A percentile compares a stretch with the other conserved stretches of the same genome.
These are phyloP conservation scores for Heterodera schachtii DNA, from an alignment of 1,140 invertebrate genomes.

Conservation along the genomic window DNA sequence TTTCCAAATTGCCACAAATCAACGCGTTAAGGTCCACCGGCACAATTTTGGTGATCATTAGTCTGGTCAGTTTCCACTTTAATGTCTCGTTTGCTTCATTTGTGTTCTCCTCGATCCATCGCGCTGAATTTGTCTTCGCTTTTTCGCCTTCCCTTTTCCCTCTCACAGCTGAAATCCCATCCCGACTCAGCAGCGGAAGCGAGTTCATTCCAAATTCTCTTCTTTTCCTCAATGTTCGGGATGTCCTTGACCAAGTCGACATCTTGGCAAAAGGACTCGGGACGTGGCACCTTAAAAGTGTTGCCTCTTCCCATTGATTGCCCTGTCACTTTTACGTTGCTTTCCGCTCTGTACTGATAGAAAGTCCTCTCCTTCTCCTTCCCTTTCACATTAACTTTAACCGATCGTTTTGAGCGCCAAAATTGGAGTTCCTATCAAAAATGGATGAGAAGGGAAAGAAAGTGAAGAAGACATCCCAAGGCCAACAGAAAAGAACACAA, in stretches of 20 bases:
- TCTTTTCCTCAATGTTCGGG: constrained; percentile 34
- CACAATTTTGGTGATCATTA: too few species aligned
- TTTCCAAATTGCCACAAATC: too few species aligned
- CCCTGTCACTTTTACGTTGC: constrained; percentile 59
- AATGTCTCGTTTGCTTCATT: too few species aligned
- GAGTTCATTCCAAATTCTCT: constrained; percentile 46
- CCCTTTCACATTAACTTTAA: constrained; percentile 50
- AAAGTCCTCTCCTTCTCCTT: constrained; percentile 32
- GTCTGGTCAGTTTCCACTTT: too few species aligned
- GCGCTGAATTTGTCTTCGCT: too few species aligned
- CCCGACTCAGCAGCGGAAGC: constrained; percentile 67
- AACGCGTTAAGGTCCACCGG: too few species aligned
- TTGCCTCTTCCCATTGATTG: too few species aligned
- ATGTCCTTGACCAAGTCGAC: constrained; percentile 31
- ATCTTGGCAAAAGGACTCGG: constrained; percentile 58
- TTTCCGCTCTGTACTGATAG: constrained; percentile 67
- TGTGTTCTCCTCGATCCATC: too few species aligned
- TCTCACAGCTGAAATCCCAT: constrained; percentile 67
- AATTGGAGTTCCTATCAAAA: constrained; percentile 67
- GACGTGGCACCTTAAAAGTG: constrained; percentile 67
- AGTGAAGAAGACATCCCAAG: too few species aligned
- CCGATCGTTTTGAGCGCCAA: constrained; percentile 68
- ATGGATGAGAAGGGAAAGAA: not conserved
- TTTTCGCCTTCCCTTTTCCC: constrained; percentile 39
- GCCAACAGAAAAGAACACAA: not conserved